phyloP scores from a whole-genome alignment of 2,888 invertebrate species.

The Camponotus fellah region DNA sequence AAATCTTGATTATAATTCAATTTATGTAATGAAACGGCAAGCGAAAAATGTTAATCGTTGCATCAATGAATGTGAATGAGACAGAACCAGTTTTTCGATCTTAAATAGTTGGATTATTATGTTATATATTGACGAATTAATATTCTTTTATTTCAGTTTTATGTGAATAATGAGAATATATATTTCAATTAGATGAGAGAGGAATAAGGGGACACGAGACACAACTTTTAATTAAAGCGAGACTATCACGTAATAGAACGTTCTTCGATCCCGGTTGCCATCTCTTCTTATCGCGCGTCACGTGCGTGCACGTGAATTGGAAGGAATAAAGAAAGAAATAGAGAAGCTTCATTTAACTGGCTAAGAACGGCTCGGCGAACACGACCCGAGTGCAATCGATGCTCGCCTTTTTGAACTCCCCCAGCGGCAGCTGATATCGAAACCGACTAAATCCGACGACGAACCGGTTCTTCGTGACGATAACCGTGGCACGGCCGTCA shows the following conservation, averaged over 20 bases:
- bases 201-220: background rate
- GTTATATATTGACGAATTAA: background rate
- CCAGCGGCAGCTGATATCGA: conserved; percentile 77
- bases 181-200: background rate
- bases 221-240: conserved; percentile 45
- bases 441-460: conserved; percentile 81
- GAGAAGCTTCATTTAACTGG: conserved; percentile 63
- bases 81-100: background rate
- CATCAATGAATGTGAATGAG: background rate
- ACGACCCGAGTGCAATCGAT: conserved; percentile 68
- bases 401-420: conserved; percentile 81
- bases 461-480: conserved; percentile 79
- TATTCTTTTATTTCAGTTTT: background rate
- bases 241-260: conserved; percentile 54
- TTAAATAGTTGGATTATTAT: background rate
- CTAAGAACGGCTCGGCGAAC: conserved; percentile 57
- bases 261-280: conserved; percentile 5
- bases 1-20: background rate
- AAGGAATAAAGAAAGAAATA: conserved; percentile 38
- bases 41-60: background rate
- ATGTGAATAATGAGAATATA: background rate
- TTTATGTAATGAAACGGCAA: background rate
- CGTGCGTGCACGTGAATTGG: conserved; percentile 52
- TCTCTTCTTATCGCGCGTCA: conserved; percentile 61
- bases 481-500: conserved; percentile 69